Base-by-base conservation (phyloP, 2,113 vertebrate species). In the Fregata magnificens region DNA sequence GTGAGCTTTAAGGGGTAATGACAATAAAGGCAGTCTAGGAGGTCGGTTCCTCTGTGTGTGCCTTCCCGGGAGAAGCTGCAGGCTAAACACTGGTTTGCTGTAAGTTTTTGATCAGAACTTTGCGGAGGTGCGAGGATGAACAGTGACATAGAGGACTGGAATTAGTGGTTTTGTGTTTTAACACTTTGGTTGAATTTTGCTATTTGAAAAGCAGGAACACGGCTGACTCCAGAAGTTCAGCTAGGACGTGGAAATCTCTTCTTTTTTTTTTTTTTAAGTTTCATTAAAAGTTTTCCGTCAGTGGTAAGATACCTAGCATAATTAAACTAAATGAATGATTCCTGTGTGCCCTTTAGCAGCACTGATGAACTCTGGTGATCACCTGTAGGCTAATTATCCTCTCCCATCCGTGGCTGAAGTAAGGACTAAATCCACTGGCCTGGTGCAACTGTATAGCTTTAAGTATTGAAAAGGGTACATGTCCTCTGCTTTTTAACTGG, bases 171-270 rank as follows among this genome's bases (percentile, higher is more conserved):
- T 70, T 56, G 7, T 49, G 14, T 34, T 84, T 91, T 40, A 78
- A 61, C 10, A 20, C 4, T 47, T 36, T 16, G 7, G 5, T 28
- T 58, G 18, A 82, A 40, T 36, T 81, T 87, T 91, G 16, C 9
- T 74, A 2, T 65, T 78, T 70, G 47, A 71, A 61, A 78, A 89
- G 25, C 45, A 65, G 55, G 52, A 66, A 20, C 7, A 40, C 1
- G 6, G 11, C 11, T 70, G 32, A 42, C 14, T 28, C 80, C 29
- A 42, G 45, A 73, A 81, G 22, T 66, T 87, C 63, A 73, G 45
- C 8, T 4, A 40, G 49, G 28, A 34, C 0, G 0, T 76, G 2
- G 13, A 44, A 42, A 32, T 15, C 4, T 55, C 11, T 32, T 29
- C 19, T 22, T 29, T 32, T 26, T 11, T 45, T 44, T 20, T 20